Evolutionary conservation across 2,797 vertebrate genomes (phyloP).

Genomic region (Hipposideros larvatus): DNA sequence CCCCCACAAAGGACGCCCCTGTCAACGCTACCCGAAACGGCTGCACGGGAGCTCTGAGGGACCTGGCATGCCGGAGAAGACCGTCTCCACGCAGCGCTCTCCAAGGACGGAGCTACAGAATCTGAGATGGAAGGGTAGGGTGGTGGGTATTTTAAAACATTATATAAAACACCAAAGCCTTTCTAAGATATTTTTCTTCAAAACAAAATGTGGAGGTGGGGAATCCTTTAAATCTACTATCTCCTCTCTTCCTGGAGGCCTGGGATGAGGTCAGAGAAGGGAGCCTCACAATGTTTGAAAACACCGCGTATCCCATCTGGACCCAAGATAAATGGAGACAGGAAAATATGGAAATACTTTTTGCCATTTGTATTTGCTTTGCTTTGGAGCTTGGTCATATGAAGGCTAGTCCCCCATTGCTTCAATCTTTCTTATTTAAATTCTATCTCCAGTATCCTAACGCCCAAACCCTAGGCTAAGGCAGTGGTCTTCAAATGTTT

Average conservation of each 20-base stretch:
- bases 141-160: background rate
- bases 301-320: background rate
- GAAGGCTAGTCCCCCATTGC: background rate
- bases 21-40: background rate
- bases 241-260: background rate
- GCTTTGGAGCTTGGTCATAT: background rate
- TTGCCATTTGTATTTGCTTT: background rate
- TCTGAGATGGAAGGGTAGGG: fast-evolving
- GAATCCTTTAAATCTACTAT: background rate
- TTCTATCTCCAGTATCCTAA: background rate
- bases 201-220: background rate
- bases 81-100: fast-evolving
- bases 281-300: background rate
- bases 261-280: too few relatives aligned
- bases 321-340: background rate
- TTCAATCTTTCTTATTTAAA: background rate
- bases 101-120: fast-evolving
- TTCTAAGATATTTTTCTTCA: background rate
- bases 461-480: background rate
- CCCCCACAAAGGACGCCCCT: too few relatives aligned
- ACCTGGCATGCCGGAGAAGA: fast-evolving
- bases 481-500: background rate
- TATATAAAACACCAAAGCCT: fast-evolving
- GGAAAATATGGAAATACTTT: background rate
- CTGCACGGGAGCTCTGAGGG: fast-evolving